Conservation (phyloP, 2,113 vertebrate genomes). For the Globicephala melas region DNA sequence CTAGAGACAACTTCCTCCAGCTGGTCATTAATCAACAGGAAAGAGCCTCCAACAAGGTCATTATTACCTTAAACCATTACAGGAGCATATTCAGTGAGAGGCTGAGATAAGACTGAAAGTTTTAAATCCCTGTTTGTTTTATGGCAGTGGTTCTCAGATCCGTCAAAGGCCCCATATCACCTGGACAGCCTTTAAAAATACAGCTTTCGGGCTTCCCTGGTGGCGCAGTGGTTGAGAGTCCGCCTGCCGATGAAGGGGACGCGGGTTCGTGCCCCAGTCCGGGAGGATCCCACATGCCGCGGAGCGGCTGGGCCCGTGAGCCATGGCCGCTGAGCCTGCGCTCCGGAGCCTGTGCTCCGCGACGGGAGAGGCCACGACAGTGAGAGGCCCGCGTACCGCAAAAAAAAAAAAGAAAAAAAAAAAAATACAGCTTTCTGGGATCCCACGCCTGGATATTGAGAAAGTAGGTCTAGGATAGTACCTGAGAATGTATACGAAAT, state of each 20-base stretch:
- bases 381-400: too few relatives aligned
- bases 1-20: slow-evolving; percentile 28
- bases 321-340: too few relatives aligned
- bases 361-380: too few relatives aligned
- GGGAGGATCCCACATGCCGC: too few relatives aligned
- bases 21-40: slow-evolving; percentile 17
- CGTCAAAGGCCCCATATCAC: neutral
- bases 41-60: slow-evolving; percentile 20
- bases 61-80: neutral
- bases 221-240: too few relatives aligned
- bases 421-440: neutral
- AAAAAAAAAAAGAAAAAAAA: too few relatives aligned
- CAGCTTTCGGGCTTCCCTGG: neutral
- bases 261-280: too few relatives aligned
- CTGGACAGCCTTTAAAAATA: neutral
- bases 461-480: neutral
- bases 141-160: neutral
- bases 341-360: too few relatives aligned
- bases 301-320: too few relatives aligned
- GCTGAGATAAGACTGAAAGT: neutral
- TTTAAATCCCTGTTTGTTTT: neutral
- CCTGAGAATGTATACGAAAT: neutral
- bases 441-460: neutral
- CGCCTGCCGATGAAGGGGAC: too few relatives aligned
- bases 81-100: neutral